These are phyloP conservation scores for Synchiropus splendidus DNA, from an alignment of 2,113 vertebrate genomes.

Conservation along the genomic window DNA sequence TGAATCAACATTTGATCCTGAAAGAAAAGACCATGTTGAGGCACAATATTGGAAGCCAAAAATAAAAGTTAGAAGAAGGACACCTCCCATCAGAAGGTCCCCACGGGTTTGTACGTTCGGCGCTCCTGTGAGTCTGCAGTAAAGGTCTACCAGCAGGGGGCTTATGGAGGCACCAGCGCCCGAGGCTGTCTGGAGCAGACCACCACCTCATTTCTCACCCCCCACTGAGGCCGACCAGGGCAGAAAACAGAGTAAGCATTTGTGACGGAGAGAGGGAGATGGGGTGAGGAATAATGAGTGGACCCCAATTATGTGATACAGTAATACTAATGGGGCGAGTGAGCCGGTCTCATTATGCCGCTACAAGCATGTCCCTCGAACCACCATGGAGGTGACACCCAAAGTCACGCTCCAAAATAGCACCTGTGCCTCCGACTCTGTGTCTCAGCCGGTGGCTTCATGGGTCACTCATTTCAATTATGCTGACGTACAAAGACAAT, in stretches of 20 bases:
- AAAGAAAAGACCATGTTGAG: no score
- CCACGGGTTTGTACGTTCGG: constrained; percentile 20
- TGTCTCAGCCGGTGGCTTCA: no score
- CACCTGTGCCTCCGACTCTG: neutral
- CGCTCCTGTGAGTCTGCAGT: constrained; percentile 46
- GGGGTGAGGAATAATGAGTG: constrained; percentile 20
- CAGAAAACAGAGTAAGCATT: constrained; percentile 17
- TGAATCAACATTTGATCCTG: no score
- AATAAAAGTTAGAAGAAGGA: no score
- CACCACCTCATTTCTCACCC: constrained; percentile 37
- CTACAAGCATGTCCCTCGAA: constrained; percentile 18
- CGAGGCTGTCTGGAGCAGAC: constrained; percentile 40
- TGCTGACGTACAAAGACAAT: no score
- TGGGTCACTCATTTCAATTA: no score
- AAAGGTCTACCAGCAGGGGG: constrained; percentile 54
- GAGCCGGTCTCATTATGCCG: constrained; percentile 22
- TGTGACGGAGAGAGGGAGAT: constrained; percentile 6
- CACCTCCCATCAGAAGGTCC: no score
- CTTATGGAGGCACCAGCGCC: constrained; percentile 44
- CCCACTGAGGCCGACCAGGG: constrained; percentile 29
- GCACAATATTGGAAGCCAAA: no score
- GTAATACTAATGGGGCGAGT: constrained; percentile 22
- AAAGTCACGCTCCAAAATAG: constrained; percentile 10
- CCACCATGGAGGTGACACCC: constrained; percentile 11
- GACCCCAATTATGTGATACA: constrained; percentile 33